Percentiles rank a stretch among this genome's conserved stretches.
These are phyloP conservation scores for Agelastica alni DNA, from an alignment of 2,888 invertebrate genomes.

Conservation along the genomic window DNA sequence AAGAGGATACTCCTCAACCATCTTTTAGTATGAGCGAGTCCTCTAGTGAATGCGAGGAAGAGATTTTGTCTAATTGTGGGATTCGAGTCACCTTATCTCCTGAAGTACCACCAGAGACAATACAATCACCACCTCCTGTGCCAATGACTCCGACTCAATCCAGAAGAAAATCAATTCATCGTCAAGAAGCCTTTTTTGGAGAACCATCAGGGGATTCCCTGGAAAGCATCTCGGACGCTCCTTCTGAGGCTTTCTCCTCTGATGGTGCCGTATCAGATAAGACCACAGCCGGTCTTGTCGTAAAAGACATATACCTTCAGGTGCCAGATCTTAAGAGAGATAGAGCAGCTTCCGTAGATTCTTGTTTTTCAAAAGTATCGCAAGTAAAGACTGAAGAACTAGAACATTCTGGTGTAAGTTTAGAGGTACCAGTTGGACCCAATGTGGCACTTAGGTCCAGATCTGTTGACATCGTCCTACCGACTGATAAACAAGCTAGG, in stretches of 20 bases:
- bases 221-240: conserved; percentile 66
- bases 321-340: conserved; percentile 84
- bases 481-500: conserved; percentile 81
- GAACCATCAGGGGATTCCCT: conserved; percentile 68
- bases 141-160: conserved; percentile 48
- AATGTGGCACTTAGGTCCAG: conserved; percentile 72
- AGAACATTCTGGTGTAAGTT: conserved; percentile 64
- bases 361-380: conserved; percentile 80
- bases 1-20: conserved; percentile 35
- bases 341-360: conserved; percentile 86
- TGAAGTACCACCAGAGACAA: conserved; percentile 57
- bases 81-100: conserved; percentile 69
- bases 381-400: conserved; percentile 73
- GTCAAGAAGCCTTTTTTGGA: conserved; percentile 82
- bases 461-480: conserved; percentile 86
- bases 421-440: conserved; percentile 72
- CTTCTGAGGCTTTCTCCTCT: conserved; percentile 54
- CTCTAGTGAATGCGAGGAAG: conserved; percentile 57
- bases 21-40: conserved; percentile 61
- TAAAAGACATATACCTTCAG: conserved; percentile 58
- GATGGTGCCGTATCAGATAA: conserved; percentile 45
- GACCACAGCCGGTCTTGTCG: conserved; percentile 44
- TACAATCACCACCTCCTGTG: conserved; percentile 51
- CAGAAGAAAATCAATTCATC: conserved; percentile 74
- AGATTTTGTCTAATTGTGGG: conserved; percentile 59